A percentile compares a stretch with the other conserved stretches of the same genome.
These are phyloP conservation scores for Euborellia annulipes DNA, from an alignment of 1,140 invertebrate genomes.

Conservation along the genomic window DNA sequence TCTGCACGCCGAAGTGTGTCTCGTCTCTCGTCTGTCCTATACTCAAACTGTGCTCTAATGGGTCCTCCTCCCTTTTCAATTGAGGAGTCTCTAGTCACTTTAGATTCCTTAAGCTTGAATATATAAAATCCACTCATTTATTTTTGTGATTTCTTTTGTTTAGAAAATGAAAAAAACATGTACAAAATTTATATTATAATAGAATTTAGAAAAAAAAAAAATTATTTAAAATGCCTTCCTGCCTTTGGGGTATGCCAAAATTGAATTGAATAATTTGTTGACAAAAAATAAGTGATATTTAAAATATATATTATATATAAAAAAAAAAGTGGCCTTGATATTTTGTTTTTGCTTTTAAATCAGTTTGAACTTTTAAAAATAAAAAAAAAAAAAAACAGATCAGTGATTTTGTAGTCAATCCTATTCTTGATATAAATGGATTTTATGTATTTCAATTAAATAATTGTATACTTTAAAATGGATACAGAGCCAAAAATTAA, in stretches of 20 bases:
- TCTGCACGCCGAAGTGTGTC: constrained; percentile 1
- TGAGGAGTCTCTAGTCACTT: constrained; percentile 14
- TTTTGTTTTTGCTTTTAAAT: constrained; percentile 14
- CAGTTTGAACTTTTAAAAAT: constrained; percentile 11
- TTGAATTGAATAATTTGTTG: constrained; percentile 13
- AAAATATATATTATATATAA: constrained; percentile 11
- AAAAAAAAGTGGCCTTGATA: constrained; percentile 16
- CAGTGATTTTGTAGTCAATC: constrained; percentile 16
- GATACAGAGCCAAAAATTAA: constrained; percentile 9
- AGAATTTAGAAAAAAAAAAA: constrained; percentile 10
- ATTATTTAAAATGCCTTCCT: constrained; percentile 15
- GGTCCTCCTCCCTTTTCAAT: constrained; percentile 9
- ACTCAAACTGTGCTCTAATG: constrained; percentile 3
- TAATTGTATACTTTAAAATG: constrained; percentile 11
- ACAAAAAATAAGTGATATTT: constrained; percentile 13
- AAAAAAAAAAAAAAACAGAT: constrained; percentile 8
- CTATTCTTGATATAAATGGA: constrained; percentile 15
- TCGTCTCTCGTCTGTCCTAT: constrained; percentile 4
- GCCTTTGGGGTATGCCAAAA: constrained; percentile 16
- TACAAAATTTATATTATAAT: constrained; percentile 16
- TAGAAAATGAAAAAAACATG: constrained; percentile 11
- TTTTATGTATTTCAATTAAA: constrained; percentile 13
- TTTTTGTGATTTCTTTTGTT: constrained; percentile 17
- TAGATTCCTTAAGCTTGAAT: constrained; percentile 11
- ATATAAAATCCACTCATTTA: constrained; percentile 11